Evolutionary conservation across 2,888 invertebrate genomes (phyloP).

Genomic region (Hydriomena furcata): DNA sequence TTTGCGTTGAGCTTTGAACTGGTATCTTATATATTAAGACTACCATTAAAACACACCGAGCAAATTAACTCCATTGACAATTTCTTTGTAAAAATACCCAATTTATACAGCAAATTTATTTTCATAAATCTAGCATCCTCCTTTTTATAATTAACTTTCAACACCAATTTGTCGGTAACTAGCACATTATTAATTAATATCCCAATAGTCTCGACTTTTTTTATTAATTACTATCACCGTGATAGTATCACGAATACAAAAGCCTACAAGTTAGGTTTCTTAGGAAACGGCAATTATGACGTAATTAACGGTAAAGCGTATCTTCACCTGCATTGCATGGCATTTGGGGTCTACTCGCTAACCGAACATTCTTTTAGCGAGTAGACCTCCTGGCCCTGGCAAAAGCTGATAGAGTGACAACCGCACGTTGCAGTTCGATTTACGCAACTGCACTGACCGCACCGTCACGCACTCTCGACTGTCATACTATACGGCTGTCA

Average conservation of each 20-base stretch:
- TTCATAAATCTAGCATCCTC: slow-evolving; percentile 20
- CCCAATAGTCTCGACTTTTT: slow-evolving; percentile 18
- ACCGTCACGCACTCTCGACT: too few relatives aligned
- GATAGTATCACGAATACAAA: neutral
- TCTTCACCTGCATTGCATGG: too few relatives aligned
- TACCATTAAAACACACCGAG: slow-evolving; percentile 4
- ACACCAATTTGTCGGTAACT: slow-evolving; percentile 21
- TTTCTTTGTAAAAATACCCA: neutral
- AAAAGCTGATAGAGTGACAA: too few relatives aligned
- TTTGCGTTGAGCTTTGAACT: slow-evolving; percentile 18
- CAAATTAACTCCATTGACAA: neutral
- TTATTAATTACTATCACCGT: neutral
- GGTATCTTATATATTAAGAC: slow-evolving; percentile 2
- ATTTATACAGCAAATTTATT: slow-evolving; percentile 3
- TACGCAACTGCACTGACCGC: too few relatives aligned
- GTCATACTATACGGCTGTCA: too few relatives aligned
- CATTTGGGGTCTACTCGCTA: too few relatives aligned
- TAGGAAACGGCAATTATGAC: neutral
- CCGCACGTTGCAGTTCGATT: too few relatives aligned
- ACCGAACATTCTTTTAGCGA: too few relatives aligned
- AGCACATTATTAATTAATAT: slow-evolving; percentile 10
- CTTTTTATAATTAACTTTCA: slow-evolving; percentile 5
- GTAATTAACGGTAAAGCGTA: too few relatives aligned
- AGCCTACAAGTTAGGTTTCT: neutral
- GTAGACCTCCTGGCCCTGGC: too few relatives aligned